Conservation (phyloP, 2,888 invertebrate genomes). For the Leistus spinibarbis region DNA sequence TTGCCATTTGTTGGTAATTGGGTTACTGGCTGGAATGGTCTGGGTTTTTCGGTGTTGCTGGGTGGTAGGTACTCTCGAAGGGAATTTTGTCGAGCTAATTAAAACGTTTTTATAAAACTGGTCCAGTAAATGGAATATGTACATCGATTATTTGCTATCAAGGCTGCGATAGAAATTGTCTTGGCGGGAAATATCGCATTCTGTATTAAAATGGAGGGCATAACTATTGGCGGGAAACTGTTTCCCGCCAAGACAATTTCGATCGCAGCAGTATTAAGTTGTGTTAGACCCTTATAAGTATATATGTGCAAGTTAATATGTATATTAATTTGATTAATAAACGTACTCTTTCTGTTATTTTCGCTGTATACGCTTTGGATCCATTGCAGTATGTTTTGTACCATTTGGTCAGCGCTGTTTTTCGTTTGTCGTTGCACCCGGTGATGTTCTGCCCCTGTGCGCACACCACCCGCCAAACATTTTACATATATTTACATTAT, state of each 20-base stretch:
- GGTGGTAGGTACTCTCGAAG: constrained; percentile 66
- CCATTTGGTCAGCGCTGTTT: constrained; percentile 72
- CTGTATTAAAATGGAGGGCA: no score
- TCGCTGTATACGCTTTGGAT: constrained; percentile 74
- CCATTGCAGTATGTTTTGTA: constrained; percentile 76
- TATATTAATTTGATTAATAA: background rate
- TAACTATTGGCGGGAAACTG: no score
- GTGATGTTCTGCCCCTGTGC: constrained; percentile 57
- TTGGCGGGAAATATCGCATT: no score
- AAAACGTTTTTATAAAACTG: no score
- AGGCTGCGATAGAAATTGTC: no score
- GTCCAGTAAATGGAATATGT: no score
- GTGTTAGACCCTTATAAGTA: background rate
- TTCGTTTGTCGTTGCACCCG: constrained; percentile 59
- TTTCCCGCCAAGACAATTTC: no score
- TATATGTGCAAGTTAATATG: background rate
- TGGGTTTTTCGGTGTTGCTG: constrained; percentile 69
- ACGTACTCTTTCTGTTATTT: constrained; percentile 62
- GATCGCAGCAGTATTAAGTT: background rate
- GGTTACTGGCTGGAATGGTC: constrained; percentile 67
- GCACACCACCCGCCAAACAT: constrained; percentile 37
- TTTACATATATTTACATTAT: background rate
- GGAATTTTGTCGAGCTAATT: constrained; percentile 67
- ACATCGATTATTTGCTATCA: no score
- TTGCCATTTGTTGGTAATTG: constrained; percentile 41